Evolutionary conservation across 2,888 invertebrate species (phyloP), one percentile per base, ranked within the genome.

Genomic region (Cheilosia variabilis): DNA sequence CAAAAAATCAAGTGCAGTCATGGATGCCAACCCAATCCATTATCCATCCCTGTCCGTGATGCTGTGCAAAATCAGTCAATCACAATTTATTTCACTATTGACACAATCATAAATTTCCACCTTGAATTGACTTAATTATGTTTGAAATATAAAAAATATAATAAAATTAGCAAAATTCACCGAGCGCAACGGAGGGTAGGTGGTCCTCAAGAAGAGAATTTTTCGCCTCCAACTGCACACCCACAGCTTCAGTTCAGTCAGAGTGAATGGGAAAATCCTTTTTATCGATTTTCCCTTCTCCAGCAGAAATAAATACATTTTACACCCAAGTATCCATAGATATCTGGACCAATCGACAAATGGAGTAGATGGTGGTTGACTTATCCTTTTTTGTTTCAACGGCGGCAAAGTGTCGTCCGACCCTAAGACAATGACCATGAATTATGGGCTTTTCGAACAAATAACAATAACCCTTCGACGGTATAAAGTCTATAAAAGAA

Each of bases 371-470:
- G 62, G 55, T 22, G 60, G 77, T 63, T 52, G 45, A 69, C 58
- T 77, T 37, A 15, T 7, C 24, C 78, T 66, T 60, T 72, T 65
- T 72, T 65, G 60, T 19, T 63, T 65, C 15, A 34, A 27, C 52
- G 73, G 72, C 73, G 72, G 83, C 78, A 69, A 27, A 73, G 52
- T 69, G 83, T 69, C 79, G 79, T 45, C 66, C 65, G 52, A 37
- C 75, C 69, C 65, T 66, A 79, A 80, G 80, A 86, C 86, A 81
- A 86, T 86, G 86, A 86, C 86, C 86, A 76, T 86, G 86, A 86
- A 86, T 81, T 81, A 68, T 68, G 17, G 63, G 22, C 31, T 65
- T 7, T 52, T 27, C 13, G 15, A 37, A 60, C 13, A 62, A 47
- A 45, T 57, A 24, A 31, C 17, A 52, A 50, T 13, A 63, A 34